phyloP scores from a whole-genome alignment of 2,797 vertebrate species.

The Antrozous pallidus region DNA sequence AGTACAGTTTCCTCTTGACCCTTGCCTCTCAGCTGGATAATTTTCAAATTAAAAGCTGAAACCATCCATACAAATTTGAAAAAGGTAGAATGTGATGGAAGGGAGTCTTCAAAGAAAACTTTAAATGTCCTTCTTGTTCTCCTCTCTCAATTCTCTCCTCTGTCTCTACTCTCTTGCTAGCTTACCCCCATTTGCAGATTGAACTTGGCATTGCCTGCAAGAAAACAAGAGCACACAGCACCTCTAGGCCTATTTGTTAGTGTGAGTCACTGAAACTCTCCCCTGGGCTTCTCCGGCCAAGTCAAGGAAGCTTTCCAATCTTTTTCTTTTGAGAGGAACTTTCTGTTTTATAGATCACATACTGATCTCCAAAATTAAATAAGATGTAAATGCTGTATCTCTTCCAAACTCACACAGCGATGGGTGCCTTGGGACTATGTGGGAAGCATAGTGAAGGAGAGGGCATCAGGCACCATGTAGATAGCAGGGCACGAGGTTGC shows the following conservation, averaged over 20 bases:
- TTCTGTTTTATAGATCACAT: background rate
- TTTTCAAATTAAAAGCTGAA: conserved; percentile 61
- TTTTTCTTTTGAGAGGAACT: background rate
- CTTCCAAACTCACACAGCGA: background rate
- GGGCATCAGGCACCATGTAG: background rate
- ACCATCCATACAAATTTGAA: conserved; percentile 21
- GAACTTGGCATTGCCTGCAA: background rate
- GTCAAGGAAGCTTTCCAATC: background rate
- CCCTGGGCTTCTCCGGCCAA: background rate
- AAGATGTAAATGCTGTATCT: background rate
- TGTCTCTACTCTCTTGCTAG: background rate
- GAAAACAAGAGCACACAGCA: background rate
- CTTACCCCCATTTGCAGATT: background rate
- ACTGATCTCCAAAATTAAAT: conserved; percentile 32
- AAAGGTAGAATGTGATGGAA: background rate
- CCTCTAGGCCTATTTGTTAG: background rate
- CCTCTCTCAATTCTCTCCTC: background rate
- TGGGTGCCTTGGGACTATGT: background rate
- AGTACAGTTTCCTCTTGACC: conserved; percentile 18
- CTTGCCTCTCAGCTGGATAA: conserved; percentile 27
- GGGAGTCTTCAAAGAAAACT: background rate
- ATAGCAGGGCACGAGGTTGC: background rate
- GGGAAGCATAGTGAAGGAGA: background rate
- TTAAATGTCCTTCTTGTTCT: background rate
- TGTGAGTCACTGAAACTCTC: background rate